Base-by-base conservation (phyloP, 1,140 invertebrate species). In the Streblospio benedicti region DNA sequence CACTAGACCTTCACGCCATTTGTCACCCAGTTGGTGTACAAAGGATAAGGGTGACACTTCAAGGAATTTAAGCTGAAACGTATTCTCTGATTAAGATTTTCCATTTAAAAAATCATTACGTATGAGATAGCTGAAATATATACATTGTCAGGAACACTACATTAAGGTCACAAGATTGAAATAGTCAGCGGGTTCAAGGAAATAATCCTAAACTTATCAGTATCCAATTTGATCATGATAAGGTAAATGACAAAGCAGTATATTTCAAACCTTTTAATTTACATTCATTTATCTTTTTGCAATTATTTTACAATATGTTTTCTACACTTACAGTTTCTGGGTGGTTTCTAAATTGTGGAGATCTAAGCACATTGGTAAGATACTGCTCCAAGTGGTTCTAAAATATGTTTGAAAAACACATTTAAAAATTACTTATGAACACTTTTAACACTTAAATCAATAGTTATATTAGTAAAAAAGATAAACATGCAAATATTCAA, bases 11-110 rank as follows among this genome's bases (percentile, higher is more conserved):
- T 97, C 93, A 76, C 92, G 93, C 41, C 89, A 86, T 76, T 96
- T 96, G 2, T 77, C 71, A 0, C 93, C 93, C 20, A 95, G 79
- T 14, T 87, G 86, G 44, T 83, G 80, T 62, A 95, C 83, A 76
- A 97, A 97, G 1, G 93, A 95, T 38, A 95, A 78, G 57, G 87
- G 85, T 9, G 90, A 93, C 0, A 94, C 85, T 81, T 95, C 90
- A 58, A 95, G 81, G 78, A 95, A 96, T 67, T 84, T 85, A 2
- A 92, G 79, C 90, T 93, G 76, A 31, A 73, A 69, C n/a, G n/a
- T n/a, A n/a, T n/a, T n/a, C n/a, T n/a, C n/a, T n/a, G n/a, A n/a
- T n/a, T n/a, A n/a, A n/a, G n/a, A n/a, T n/a, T n/a, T n/a, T n/a
- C n/a, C n/a, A n/a, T n/a, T n/a, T n/a, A n/a, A n/a, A n/a, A n/a